phyloP scores from a whole-genome alignment of 2,113 vertebrate genomes.

The Amblyopsis rosae region DNA sequence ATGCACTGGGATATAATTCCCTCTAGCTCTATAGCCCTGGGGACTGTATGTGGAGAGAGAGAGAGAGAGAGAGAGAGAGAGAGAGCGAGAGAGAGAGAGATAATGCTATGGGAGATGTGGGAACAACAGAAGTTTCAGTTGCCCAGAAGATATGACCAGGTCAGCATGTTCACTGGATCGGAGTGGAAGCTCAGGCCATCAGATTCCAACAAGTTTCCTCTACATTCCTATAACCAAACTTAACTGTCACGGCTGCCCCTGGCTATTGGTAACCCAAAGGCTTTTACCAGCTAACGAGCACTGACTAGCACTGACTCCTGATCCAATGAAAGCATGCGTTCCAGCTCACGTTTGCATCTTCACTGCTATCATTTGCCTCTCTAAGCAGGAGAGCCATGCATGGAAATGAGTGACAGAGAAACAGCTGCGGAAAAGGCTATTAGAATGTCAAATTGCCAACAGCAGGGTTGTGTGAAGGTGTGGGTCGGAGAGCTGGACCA shows the following conservation, averaged over 20 bases:
- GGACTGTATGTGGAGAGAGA: neutral
- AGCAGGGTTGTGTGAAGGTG: slow-evolving; percentile 22
- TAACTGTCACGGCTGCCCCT: neutral
- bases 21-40: too few relatives aligned
- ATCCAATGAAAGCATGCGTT: slow-evolving; percentile 25
- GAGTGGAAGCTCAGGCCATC: slow-evolving; percentile 26
- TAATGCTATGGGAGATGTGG: slow-evolving; percentile 32
- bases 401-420: slow-evolving; percentile 42
- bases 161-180: slow-evolving; percentile 26
- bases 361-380: slow-evolving; percentile 45
- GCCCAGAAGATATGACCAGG: slow-evolving; percentile 47
- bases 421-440: slow-evolving; percentile 42
- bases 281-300: neutral
- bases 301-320: slow-evolving; percentile 18
- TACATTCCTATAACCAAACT: slow-evolving; percentile 1
- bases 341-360: slow-evolving; percentile 41
- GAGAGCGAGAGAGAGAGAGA: slow-evolving; percentile 8
- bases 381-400: slow-evolving; percentile 36
- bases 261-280: slow-evolving; percentile 5
- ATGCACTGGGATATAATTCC: too few relatives aligned
- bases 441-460: slow-evolving; percentile 48
- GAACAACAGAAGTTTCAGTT: slow-evolving; percentile 55
- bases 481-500: slow-evolving; percentile 59
- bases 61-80: slow-evolving; percentile 19
- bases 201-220: slow-evolving; percentile 8